A percentile compares a stretch with the other conserved stretches of the same genome.
Evolutionary conservation across 2,113 vertebrate species (phyloP).

Genomic region (Maccullochella peelii): DNA sequence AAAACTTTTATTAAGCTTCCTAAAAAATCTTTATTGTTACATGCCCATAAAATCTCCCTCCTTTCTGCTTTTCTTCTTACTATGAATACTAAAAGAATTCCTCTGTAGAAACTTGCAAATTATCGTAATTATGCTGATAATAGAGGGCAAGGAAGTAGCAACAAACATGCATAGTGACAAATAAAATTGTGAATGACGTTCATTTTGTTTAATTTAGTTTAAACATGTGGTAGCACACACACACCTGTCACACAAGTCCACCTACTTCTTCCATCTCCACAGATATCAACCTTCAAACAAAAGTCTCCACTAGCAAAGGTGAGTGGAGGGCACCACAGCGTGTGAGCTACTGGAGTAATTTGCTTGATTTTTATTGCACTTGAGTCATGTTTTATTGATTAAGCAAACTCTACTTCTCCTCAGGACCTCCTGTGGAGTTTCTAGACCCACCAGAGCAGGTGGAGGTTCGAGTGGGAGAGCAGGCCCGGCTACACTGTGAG

Average conservation of each 20-base stretch:
- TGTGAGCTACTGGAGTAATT: neutral
- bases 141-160: neutral
- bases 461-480: conserved; percentile 77
- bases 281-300: conserved; percentile 47
- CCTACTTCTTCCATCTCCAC: conserved; percentile 37
- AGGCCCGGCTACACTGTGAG: conserved; percentile 73
- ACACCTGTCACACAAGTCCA: conserved; percentile 32
- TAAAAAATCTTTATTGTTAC: neutral
- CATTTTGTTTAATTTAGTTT: neutral
- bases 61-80: conserved; percentile 2
- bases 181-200: neutral
- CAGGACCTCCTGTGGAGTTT: conserved; percentile 80
- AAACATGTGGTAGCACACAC: too few species aligned
- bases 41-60: neutral
- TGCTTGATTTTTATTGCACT: neutral
- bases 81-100: neutral
- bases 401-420: neutral
- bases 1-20: neutral
- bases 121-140: neutral
- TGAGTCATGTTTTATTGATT: neutral
- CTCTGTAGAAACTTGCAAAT: conserved; percentile 10
- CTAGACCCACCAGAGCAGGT: conserved; percentile 75
- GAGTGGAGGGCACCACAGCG: neutral
- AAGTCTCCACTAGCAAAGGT: conserved; percentile 58
- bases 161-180: neutral